Conservation (phyloP, 2,113 vertebrate genomes). For the Pelecanus crispus region DNA sequence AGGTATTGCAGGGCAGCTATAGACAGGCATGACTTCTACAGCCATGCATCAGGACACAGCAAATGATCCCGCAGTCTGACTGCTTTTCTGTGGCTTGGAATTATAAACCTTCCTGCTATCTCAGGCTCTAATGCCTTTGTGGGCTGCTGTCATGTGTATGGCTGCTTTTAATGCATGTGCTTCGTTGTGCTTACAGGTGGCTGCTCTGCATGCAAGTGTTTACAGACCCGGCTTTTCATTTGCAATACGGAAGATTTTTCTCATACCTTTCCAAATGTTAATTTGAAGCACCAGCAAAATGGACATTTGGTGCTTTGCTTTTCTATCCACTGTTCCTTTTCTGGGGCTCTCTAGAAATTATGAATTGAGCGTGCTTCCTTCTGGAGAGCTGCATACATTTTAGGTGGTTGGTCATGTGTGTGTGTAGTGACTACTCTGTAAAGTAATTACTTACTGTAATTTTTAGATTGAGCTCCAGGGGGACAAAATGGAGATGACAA, state of each 20-base stretch:
- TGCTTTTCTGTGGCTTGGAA: neutral
- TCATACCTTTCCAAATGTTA: neutral
- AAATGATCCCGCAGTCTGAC: neutral
- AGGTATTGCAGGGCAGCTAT: neutral
- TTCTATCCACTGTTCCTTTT: neutral
- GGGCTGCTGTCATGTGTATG: neutral
- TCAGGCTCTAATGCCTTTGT: neutral
- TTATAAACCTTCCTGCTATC: neutral
- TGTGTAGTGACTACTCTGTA: neutral
- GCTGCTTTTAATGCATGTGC: neutral
- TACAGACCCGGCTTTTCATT: neutral
- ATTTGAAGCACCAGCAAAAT: neutral
- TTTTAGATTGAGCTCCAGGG: slow-evolving; percentile 89
- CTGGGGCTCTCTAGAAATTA: neutral
- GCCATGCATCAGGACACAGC: neutral
- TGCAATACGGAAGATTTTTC: neutral
- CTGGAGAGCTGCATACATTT: neutral
- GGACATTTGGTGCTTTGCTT: neutral
- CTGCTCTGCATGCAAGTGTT: neutral
- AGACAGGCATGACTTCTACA: neutral
- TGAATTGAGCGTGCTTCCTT: neutral
- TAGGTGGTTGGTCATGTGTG: neutral
- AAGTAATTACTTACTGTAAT: slow-evolving; percentile 64
- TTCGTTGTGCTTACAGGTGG: slow-evolving; percentile 8
- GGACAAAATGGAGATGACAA: slow-evolving; percentile 82